A percentile compares a stretch with the other conserved stretches of the same genome.
Conservation (phyloP, 2,113 vertebrate species). For the Ciconia stormi region DNA sequence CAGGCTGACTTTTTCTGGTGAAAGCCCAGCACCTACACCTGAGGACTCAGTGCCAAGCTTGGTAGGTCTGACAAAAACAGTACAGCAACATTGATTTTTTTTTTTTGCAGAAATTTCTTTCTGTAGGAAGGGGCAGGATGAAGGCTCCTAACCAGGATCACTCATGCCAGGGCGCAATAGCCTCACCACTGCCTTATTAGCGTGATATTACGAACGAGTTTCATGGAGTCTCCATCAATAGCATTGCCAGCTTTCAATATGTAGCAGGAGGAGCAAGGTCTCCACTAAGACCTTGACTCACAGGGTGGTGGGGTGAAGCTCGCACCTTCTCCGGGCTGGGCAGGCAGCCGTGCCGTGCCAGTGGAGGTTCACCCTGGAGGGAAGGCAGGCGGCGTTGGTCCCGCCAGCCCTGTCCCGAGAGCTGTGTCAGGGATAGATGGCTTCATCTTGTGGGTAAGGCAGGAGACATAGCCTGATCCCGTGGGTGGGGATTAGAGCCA, state of each 20-base stretch:
- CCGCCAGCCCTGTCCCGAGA: not conserved
- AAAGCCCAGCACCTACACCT: not conserved
- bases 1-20: not conserved
- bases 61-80: not conserved
- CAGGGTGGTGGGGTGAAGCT: not conserved
- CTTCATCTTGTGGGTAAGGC: not conserved
- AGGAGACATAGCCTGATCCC: not conserved
- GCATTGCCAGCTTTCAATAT: not conserved
- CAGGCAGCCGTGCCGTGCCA: rapidly evolving
- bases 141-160: not conserved
- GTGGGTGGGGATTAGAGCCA: not conserved
- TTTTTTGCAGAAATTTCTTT: not conserved
- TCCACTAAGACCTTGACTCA: not conserved
- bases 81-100: not conserved
- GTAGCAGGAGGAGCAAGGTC: not conserved
- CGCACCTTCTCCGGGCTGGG: not conserved
- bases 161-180: not conserved
- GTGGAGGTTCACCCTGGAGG: not conserved
- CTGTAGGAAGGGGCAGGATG: not conserved
- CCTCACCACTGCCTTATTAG: not conserved
- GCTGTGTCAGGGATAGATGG: not conserved
- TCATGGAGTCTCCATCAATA: not conserved
- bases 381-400: not conserved
- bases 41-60: not conserved
- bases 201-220: not conserved